These are phyloP conservation scores for Xanthorhoe designata DNA, from an alignment of 2,888 invertebrate genomes.

Conservation along the genomic window DNA sequence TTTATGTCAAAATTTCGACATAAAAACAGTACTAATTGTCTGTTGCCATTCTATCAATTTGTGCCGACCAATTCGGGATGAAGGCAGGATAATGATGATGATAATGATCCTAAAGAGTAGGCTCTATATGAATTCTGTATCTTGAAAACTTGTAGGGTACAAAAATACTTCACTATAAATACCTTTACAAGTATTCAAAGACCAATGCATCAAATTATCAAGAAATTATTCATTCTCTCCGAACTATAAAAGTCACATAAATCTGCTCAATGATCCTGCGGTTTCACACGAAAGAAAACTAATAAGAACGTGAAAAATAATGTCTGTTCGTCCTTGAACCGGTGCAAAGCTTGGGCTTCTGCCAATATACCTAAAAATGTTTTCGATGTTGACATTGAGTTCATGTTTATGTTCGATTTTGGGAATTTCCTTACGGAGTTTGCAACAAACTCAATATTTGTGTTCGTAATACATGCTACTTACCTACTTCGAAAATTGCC, in stretches of 20 bases:
- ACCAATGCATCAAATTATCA: neutral
- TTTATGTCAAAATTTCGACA: too few relatives aligned
- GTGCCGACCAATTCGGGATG: too few relatives aligned
- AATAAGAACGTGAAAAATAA: constrained; percentile 34
- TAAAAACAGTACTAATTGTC: too few relatives aligned
- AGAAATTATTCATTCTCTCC: constrained; percentile 3
- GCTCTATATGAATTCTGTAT: too few relatives aligned
- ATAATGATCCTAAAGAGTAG: too few relatives aligned
- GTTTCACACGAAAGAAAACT: constrained; percentile 28
- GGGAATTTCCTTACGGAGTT: constrained; percentile 2
- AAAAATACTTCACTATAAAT: too few relatives aligned
- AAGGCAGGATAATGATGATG: too few relatives aligned
- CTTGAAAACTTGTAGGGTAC: too few relatives aligned
- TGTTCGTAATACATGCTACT: too few relatives aligned
- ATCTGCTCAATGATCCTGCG: constrained; percentile 18
- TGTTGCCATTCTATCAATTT: neutral
- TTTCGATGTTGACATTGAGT: constrained; percentile 41
- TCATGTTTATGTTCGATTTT: constrained; percentile 29
- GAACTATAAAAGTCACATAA: constrained; percentile 13
- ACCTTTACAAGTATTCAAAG: neutral
- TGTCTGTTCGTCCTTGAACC: constrained; percentile 38
- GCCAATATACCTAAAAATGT: constrained; percentile 38
- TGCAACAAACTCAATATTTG: neutral
- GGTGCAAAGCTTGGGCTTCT: constrained; percentile 27
- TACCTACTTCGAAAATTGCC: too few relatives aligned